A percentile compares a stretch with the other conserved stretches of the same genome.
Conservation (phyloP, 2,888 invertebrate species). For the Dolichopus griseipennis region DNA sequence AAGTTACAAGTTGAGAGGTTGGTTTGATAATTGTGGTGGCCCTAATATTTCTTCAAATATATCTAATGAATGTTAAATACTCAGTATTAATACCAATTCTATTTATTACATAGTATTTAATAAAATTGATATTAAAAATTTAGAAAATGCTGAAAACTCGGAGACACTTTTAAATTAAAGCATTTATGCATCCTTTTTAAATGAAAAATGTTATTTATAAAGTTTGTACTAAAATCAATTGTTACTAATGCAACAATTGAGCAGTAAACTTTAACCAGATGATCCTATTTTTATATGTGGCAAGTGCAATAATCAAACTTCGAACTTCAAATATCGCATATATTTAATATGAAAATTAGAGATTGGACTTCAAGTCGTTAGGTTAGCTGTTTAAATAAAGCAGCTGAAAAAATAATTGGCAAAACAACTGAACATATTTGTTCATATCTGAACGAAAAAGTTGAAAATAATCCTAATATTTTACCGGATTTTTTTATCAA, state of each 20-base stretch:
- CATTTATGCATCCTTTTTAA: conserved; percentile 66
- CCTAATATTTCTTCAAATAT: conserved; percentile 54
- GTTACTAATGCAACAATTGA: conserved; percentile 97
- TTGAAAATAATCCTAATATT: conserved; percentile 59
- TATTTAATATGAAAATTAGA: conserved; percentile 72
- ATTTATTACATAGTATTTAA: conserved; percentile 70
- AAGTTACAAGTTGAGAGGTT: conserved; percentile 76
- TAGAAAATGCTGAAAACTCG: conserved; percentile 66
- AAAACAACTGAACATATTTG: conserved; percentile 68
- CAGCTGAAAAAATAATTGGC: conserved; percentile 69
- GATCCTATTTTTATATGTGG: conserved; percentile 89
- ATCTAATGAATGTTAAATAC: conserved; percentile 57
- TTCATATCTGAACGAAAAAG: no score
- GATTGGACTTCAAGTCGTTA: conserved; percentile 85
- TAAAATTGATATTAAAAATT: conserved; percentile 61
- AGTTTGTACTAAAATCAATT: conserved; percentile 79
- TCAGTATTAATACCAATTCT: conserved; percentile 52
- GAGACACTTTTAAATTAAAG: conserved; percentile 76
- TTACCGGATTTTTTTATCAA: conserved; percentile 59
- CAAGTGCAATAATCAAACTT: conserved; percentile 80
- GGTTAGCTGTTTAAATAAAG: conserved; percentile 82
- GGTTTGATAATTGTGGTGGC: conserved; percentile 78
- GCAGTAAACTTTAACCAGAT: no score
- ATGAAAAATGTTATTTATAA: conserved; percentile 81
- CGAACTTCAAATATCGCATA: conserved; percentile 78